These are phyloP conservation scores for Urocynchramus pylzowi DNA, from an alignment of 2,113 vertebrate genomes.

Conservation along the genomic window DNA sequence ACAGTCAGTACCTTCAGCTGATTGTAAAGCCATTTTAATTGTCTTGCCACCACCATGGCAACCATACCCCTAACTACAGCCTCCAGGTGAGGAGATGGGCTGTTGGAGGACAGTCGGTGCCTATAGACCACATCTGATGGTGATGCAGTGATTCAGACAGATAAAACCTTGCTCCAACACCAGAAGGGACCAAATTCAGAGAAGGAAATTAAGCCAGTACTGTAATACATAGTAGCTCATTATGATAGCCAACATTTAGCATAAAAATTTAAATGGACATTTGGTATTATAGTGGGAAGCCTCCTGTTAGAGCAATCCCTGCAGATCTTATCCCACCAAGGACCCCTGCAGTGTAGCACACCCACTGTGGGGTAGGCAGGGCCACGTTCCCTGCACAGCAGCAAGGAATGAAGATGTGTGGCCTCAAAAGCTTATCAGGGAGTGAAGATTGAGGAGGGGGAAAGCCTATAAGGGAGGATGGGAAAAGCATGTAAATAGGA, in stretches of 20 bases:
- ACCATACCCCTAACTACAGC: background rate
- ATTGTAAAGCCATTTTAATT: conserved; percentile 38
- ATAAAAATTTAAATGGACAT: background rate
- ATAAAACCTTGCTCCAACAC: background rate
- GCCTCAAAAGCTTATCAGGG: background rate
- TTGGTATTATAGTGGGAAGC: background rate
- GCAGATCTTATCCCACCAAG: background rate
- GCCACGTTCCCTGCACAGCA: fast-evolving
- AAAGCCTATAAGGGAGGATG: background rate
- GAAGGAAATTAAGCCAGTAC: background rate
- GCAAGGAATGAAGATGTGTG: background rate
- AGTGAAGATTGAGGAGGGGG: background rate
- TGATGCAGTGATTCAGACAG: background rate
- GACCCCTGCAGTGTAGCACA: background rate
- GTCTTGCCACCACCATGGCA: conserved; percentile 8
- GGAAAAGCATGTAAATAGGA: background rate
- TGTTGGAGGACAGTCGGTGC: background rate
- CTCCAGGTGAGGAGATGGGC: background rate
- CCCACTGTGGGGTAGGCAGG: background rate
- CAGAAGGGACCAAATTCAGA: background rate
- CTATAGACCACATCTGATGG: background rate
- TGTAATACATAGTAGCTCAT: background rate
- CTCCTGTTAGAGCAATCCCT: background rate
- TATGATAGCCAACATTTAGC: background rate
- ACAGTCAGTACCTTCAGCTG: conserved; percentile 25